A percentile compares a stretch with the other conserved stretches of the same genome.
Evolutionary conservation across 2,113 vertebrate species (phyloP).

Genomic region (Phalacrocorax aristotelis): DNA sequence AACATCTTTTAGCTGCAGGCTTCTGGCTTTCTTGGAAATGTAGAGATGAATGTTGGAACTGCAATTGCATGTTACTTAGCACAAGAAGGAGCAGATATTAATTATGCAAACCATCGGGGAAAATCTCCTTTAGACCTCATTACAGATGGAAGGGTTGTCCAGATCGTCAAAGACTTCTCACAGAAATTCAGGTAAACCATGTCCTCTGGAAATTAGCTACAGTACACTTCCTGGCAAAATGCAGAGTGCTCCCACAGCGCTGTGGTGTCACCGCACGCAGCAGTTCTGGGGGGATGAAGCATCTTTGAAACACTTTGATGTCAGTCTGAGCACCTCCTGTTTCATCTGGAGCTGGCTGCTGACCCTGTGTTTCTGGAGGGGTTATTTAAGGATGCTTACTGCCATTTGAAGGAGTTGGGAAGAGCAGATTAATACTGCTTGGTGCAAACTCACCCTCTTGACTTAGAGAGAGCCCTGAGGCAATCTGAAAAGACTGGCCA

Average conservation of each 20-base stretch:
- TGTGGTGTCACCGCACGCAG: not conserved
- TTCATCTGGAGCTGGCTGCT: not conserved
- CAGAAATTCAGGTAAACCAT: conserved; percentile 89
- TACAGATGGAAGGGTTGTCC: conserved; percentile 78
- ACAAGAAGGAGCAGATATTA: conserved; percentile 90
- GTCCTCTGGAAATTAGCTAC: not conserved
- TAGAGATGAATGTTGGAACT: conserved; percentile 84
- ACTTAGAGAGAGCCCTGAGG: not conserved
- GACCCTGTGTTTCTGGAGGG: not conserved
- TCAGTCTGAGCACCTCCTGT: not conserved
- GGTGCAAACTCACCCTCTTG: not conserved
- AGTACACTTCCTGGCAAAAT: not conserved
- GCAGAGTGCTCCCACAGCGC: not conserved
- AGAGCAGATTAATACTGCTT: not conserved
- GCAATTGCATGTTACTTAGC: conserved; percentile 92
- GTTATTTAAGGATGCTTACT: not conserved
- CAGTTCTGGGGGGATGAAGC: not conserved
- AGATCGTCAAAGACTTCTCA: conserved; percentile 89
- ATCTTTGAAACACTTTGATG: not conserved
- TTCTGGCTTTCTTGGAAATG: conserved; percentile 84
- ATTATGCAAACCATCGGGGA: conserved; percentile 93
- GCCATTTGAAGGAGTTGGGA: not conserved
- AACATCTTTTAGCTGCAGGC: conserved; percentile 79
- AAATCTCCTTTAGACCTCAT: conserved; percentile 90
- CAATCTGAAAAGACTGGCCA: not conserved